These are phyloP conservation scores for Meteorus sp. DNA, from an alignment of 1,140 invertebrate species.

Conservation along the genomic window DNA sequence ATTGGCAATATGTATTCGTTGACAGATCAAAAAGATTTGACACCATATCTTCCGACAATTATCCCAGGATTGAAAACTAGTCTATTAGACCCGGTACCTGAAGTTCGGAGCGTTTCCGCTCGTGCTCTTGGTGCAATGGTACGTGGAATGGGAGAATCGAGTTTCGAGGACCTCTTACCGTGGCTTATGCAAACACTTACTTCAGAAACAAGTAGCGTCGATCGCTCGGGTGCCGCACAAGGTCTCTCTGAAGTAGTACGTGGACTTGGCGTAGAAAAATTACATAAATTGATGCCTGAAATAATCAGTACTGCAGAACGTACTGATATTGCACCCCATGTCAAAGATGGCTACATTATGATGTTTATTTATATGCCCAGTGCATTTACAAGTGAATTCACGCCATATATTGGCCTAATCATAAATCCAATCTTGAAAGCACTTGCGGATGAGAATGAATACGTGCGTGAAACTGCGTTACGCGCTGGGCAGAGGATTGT, in stretches of 20 bases:
- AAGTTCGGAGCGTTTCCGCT: slow-evolving; percentile 91
- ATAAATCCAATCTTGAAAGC: slow-evolving; percentile 98
- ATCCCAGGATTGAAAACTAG: slow-evolving; percentile 97
- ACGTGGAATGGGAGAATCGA: slow-evolving; percentile 91
- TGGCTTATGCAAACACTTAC: slow-evolving; percentile 99
- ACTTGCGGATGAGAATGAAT: slow-evolving; percentile 98
- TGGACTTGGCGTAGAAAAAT: slow-evolving; percentile 91
- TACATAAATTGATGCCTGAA: slow-evolving; percentile 97
- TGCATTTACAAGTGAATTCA: slow-evolving; percentile 94
- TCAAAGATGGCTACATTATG: slow-evolving; percentile 99
- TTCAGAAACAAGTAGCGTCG: slow-evolving; percentile 92
- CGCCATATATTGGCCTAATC: slow-evolving; percentile 95
- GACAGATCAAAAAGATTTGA: slow-evolving; percentile 97
- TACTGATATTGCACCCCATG: slow-evolving; percentile 93
- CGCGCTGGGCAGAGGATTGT: slow-evolving; percentile 97
- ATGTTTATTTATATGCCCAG: slow-evolving; percentile 99
- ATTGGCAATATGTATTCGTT: slow-evolving; percentile 99
- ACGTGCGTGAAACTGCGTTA: slow-evolving; percentile 94
- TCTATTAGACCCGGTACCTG: slow-evolving; percentile 95
- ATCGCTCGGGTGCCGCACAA: slow-evolving; percentile 97
- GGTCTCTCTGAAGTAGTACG: slow-evolving; percentile 93
- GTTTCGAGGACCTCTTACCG: slow-evolving; percentile 92
- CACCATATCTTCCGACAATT: slow-evolving; percentile 94
- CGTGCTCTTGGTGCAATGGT: slow-evolving; percentile 97
- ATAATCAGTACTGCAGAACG: slow-evolving; percentile 95